phyloP scores from a whole-genome alignment of 1,140 invertebrate genomes.

The Diachasma alloeum region DNA sequence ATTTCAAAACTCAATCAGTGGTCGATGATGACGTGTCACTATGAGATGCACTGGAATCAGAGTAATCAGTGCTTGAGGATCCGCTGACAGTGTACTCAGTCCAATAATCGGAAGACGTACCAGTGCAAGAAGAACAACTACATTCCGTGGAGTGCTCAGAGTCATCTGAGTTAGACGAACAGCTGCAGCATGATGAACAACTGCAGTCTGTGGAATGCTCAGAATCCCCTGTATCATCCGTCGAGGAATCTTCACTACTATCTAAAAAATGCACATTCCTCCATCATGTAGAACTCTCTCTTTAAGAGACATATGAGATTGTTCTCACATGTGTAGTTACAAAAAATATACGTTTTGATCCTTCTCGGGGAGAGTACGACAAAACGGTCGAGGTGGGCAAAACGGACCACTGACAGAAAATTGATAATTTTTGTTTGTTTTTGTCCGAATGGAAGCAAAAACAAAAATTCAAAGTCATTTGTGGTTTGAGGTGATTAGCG shows the following conservation, averaged over 20 bases:
- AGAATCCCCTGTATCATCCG: conserved; percentile 13
- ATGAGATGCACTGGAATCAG: neutral
- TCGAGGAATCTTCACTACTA: neutral
- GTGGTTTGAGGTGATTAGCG: too few relatives aligned
- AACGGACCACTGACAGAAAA: too few relatives aligned
- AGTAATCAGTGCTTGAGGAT: neutral
- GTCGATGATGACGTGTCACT: neutral
- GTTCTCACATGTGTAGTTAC: too few relatives aligned
- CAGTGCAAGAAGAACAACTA: neutral
- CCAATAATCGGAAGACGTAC: neutral
- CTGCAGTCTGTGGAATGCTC: conserved; percentile 16
- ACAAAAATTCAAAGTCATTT: too few relatives aligned
- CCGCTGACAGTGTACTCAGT: neutral
- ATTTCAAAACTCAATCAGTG: neutral
- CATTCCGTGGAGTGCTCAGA: conserved; percentile 12
- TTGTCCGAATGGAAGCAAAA: too few relatives aligned
- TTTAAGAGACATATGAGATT: too few relatives aligned
- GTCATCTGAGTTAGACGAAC: neutral
- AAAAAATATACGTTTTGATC: too few relatives aligned
- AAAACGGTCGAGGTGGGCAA: too few relatives aligned
- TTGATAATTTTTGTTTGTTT: too few relatives aligned
- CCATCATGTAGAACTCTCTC: neutral
- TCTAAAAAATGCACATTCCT: neutral
- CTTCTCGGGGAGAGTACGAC: too few relatives aligned
- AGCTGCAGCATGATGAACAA: neutral